Base-by-base conservation (phyloP, 1,140 invertebrate species). In the Drosophila kohkoa region DNA sequence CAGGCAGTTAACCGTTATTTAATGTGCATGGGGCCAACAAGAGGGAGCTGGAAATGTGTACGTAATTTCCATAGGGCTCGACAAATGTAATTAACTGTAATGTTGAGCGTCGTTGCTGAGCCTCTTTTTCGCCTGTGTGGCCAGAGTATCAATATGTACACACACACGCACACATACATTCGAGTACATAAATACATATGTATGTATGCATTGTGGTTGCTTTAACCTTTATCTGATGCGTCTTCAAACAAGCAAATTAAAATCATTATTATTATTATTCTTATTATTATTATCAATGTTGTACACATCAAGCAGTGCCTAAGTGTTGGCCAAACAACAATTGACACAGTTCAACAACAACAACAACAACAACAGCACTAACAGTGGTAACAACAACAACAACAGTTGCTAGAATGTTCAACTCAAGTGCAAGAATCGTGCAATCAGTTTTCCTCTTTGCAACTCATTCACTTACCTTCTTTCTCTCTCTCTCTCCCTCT, bases 31-130 rank as follows among this genome's bases (percentile, higher is more conserved):
- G 48, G 30, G 38, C 46, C 38, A 59, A 68, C 55, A 62, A 67
- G 67, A 58, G 73, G 20, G 20, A 25, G 20, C 20, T 64, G 73
- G 41, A 58, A 72, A 75, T 62, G 58, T 69, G 82, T 79, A 68
- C 82, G 83, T 85, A 87, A 86, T 87, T 86, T 86, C 77, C 81
- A 71, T 73, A 75, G 75, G 81, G 57, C 71, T 79, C 78, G 75
- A 72, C 68, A 85, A 87, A 87, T 88, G 83, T 88, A 88, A 87
- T 87, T 87, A 87, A 87, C 80, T 89, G 83, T 79, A 83, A 88
- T 82, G 70, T 45, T 51, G 62, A 60, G 69, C 66, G 41, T 43
- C 66, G 41, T 43, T 43, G 41, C 57, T 60, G 30, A 51, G 28
- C 43, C 28, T 25, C 46, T 38, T 38, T 25, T 25, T 25, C 20